Conservation (phyloP, 2,113 vertebrate genomes). For the Isichthys henryi region DNA sequence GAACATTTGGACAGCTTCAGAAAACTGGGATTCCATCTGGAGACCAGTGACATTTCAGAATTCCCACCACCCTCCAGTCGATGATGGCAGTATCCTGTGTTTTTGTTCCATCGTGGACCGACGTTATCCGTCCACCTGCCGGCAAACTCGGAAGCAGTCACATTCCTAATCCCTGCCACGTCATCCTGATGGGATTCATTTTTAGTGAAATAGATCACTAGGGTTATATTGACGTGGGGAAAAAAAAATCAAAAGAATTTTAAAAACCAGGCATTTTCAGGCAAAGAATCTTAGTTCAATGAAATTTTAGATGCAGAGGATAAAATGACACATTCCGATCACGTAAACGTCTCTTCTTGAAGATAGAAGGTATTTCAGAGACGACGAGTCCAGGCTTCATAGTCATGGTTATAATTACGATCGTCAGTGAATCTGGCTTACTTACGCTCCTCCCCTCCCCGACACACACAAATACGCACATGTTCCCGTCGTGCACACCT, state of each 20-base stretch:
- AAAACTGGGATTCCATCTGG: slow-evolving; percentile 8
- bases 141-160: background rate
- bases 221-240: background rate
- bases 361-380: background rate
- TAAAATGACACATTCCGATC: background rate
- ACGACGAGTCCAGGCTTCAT: background rate
- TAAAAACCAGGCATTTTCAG: background rate
- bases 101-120: background rate
- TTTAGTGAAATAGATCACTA: background rate
- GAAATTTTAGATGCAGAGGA: background rate
- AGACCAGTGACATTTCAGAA: slow-evolving; percentile 15
- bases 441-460: background rate
- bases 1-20: slow-evolving; percentile 1
- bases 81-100: background rate
- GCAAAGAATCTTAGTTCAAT: background rate
- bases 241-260: background rate
- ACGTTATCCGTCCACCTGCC: background rate
- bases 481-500: background rate
- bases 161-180: background rate
- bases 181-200: background rate
- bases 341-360: background rate
- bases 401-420: background rate
- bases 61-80: background rate
- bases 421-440: background rate
- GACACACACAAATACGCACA: background rate